Evolutionary conservation across 2,113 vertebrate species (phyloP), one percentile per base, ranked within the genome.

Genomic region (Alectura lathami): DNA sequence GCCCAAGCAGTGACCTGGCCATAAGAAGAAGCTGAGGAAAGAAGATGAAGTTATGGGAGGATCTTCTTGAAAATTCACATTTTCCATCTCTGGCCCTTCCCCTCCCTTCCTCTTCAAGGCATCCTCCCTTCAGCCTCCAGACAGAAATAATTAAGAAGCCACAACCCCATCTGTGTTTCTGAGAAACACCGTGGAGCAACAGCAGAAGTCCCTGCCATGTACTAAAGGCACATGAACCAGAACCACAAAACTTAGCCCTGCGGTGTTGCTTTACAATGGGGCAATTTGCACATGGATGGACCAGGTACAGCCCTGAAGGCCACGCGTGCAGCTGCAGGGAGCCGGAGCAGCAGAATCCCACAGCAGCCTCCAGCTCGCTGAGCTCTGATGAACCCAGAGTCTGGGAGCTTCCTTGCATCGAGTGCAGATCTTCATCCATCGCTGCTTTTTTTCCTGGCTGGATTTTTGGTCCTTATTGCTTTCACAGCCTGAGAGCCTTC

Each of bases 21-120:
- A 3, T n/a, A 9, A 54, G 9, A 74, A 93, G 70, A 60, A 42
- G 66, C 62, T 57, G 89, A 32, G 32, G 56, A 78, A 82, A 77
- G 66, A 64, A 57, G 62, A 63, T 13, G 50, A 84, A 86, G 11
- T 34, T 34, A 56, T 72, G 69, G 66, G 80, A 92, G 60, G 83
- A n/a, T 75, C 16, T 89, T 13, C 50, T 40, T 72, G n/a, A 91
- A 92, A 88, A 83, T 22, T 74, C 83, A 64, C 48, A 93, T 79
- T 64, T 88, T 78, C 91, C 94, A 72, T 36, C 62, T 60, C 66
- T 68, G 62, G 11, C 59, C 36, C 60, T 81, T 91, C 14, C 80
- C 80, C 76, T 94, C 72, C 42, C 56, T 87, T 85, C 85, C 88
- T 86, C 69, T 86, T 51, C 77, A 48, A 87, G 66, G 17, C 88